Evolutionary conservation across 2,888 invertebrate species (phyloP), one percentile per base, ranked within the genome.

Genomic region (Phyllotreta cruciferae): DNA sequence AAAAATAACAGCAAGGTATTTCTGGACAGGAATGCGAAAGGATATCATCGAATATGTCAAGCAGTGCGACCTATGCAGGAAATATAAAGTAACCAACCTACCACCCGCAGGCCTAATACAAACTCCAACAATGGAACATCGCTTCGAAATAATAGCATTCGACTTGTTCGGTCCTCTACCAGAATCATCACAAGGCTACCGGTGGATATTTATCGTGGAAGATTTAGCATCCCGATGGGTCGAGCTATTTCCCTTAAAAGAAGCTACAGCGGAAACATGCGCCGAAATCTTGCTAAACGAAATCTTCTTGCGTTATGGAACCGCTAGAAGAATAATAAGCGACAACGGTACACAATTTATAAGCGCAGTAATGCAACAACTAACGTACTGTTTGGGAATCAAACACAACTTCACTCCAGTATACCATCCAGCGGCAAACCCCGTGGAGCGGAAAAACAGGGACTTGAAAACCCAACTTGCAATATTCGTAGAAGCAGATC

Each of bases 291-390:
- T 75, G 34, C 62, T 75, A 1, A 56, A 73, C 37, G 73, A 77
- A 68, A 56, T 75, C 6, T 67, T 75, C 41, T 60, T 75, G 1
- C 65, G 79, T 3, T 79, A 74, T 66, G 79, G 79, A 1, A 41
- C 73, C 2, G 78, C 78, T 0, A 35, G 78, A 3, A 47, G 73
- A 41, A 62, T 81, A 0, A 74, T 74, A 1, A 73, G 71, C 35
- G 78, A 80, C 62, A 80, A 79, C 57, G 79, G 74, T 8, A 37
- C 73, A 41, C 77, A 73, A 65, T 78, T 78, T 50, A 64, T 77
- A 4, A 69, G 71, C 13, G 66, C 37, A 3, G 63, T 76, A 0
- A 77, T 77, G 76, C 78, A 78, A 60, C 72, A 77, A 52, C 64
- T 76, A 14, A 62, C 66, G 0, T 73, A 64, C 35, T 71, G 70